Evolutionary conservation across 2,797 vertebrate species (phyloP).

Genomic region (Amniataba percoides): DNA sequence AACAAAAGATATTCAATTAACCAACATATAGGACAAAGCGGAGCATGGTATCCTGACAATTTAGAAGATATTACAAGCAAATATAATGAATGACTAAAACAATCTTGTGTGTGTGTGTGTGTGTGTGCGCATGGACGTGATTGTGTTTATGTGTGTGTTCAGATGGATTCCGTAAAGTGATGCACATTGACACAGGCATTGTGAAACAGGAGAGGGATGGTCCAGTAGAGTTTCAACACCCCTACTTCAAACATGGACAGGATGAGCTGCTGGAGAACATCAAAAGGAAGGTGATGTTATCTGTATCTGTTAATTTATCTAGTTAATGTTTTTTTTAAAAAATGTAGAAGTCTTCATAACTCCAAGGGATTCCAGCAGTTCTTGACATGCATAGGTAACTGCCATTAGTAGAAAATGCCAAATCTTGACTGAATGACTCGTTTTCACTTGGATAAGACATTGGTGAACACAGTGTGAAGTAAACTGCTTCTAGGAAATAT

Average conservation of each 20-base stretch:
- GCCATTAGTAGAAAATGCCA: not conserved
- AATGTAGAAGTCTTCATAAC: not conserved
- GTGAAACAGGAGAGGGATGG: constrained; percentile 94
- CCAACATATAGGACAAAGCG: not conserved
- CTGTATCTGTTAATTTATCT: not conserved
- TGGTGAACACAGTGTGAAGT: not conserved
- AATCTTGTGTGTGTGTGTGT: not conserved
- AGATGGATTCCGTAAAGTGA: constrained; percentile 98
- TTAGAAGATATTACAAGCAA: not conserved
- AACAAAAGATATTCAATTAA: too few relatives aligned
- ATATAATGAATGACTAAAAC: not conserved
- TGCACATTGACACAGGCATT: constrained; percentile 93
- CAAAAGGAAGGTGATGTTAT: constrained; percentile 91
- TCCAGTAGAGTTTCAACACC: constrained; percentile 96
- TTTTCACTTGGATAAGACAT: not conserved
- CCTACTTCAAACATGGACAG: constrained; percentile 94
- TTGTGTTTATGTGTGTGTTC: not conserved
- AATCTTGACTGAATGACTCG: not conserved
- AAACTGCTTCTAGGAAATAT: not conserved
- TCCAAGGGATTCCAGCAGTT: not conserved
- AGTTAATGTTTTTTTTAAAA: not conserved
- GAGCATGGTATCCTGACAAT: not conserved
- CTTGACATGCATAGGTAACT: not conserved
- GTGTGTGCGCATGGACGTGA: too few relatives aligned
- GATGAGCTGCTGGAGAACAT: constrained; percentile 96